Base-by-base conservation (phyloP, 2,888 invertebrate genomes). In the Eupithecia abbreviata region DNA sequence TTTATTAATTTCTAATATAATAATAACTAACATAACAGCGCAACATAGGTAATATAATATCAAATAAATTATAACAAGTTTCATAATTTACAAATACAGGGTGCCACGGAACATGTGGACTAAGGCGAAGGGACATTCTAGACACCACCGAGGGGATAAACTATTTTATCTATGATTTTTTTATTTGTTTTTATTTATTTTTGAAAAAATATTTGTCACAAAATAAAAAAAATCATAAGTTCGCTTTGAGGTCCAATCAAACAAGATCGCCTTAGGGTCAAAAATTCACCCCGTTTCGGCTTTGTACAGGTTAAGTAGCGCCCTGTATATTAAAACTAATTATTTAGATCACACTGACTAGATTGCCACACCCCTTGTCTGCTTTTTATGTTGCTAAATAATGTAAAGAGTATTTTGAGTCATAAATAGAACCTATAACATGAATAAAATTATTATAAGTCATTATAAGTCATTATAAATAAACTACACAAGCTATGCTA, bases 321-420 rank as follows among this genome's bases (percentile, higher is more conserved):
- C 30, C 30, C 30, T 30, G 30, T 30, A 82, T 82, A 62, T 84
- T 74, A 81, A 66, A 74, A 79, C 80, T 81, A 82, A 82, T 74
- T 74, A 84, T 80, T 84, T 83, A 83, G 77, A 92, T 91, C 94
- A 95, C 93, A 93, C 94, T 95, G 94, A 95, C 94, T 95, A 95
- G 94, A 94, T 87, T 93, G 92, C 89, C 94, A 94, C 94, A 94
- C 94, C 94, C 94, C 88, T 93, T 91, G 91, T 93, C 94, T 92
- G 93, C 85, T 90, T 87, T 86, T 80, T 80, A 80, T 76, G 82
- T 84, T 80, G 78, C 80, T 73, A 72, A n/a, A 71, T 73, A 68
- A 70, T 79, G 76, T 69, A 2, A 45, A 69, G 77, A 80, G 76
- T 77, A 79, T 76, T 75, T 67, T 71, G 6, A 49, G n/a, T 51